phyloP scores from a whole-genome alignment of 1,140 invertebrate genomes.

The Acromyrmex echinatior region DNA sequence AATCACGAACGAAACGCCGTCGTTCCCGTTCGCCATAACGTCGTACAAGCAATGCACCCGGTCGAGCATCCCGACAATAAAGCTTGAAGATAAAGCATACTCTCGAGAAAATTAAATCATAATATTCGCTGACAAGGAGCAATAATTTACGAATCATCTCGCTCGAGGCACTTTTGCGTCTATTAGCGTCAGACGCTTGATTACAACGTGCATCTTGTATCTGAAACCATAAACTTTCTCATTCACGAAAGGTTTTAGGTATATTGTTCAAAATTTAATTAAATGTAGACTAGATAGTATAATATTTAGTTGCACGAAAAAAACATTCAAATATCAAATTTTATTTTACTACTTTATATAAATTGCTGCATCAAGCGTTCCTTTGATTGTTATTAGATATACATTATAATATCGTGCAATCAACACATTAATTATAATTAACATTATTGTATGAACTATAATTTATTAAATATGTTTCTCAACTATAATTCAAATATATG shows the following conservation, averaged over 20 bases:
- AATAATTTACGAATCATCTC: slow-evolving; percentile 54
- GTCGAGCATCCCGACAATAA: slow-evolving; percentile 42
- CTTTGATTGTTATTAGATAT: neutral
- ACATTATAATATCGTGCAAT: neutral
- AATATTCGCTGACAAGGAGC: slow-evolving; percentile 42
- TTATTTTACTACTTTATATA: neutral
- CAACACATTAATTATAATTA: neutral
- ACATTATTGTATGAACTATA: neutral
- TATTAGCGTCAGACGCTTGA: slow-evolving; percentile 27
- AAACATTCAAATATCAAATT: neutral
- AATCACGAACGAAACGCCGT: slow-evolving; percentile 29
- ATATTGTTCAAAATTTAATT: slow-evolving; percentile 4
- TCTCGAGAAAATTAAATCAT: slow-evolving; percentile 59
- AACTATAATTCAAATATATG: neutral
- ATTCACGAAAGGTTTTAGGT: neutral
- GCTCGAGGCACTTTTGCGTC: slow-evolving; percentile 17
- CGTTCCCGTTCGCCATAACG: slow-evolving; percentile 6
- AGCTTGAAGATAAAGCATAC: slow-evolving; percentile 54
- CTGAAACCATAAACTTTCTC: slow-evolving; percentile 29
- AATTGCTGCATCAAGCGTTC: neutral
- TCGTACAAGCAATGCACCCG: slow-evolving; percentile 36
- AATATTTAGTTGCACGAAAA: neutral
- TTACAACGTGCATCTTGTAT: slow-evolving; percentile 25
- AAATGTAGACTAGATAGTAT: neutral
- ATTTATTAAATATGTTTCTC: neutral